Evolutionary conservation across 2,113 vertebrate species (phyloP).

Genomic region (Plectropomus leopardus): DNA sequence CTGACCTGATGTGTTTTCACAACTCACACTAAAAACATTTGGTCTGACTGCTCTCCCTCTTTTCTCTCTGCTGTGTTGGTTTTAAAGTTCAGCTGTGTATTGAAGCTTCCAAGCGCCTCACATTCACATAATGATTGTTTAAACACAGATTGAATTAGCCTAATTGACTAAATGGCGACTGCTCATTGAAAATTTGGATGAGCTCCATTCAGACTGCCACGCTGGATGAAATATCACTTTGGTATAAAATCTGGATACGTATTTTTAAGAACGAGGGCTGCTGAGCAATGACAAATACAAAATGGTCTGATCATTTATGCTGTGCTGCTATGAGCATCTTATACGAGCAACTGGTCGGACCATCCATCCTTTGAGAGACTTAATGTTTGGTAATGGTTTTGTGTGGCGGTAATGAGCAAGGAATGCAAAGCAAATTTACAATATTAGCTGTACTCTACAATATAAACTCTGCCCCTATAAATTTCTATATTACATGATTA

Average conservation of each 20-base stretch:
- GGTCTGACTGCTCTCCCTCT: neutral
- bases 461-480: neutral
- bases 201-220: neutral
- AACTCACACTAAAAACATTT: no score
- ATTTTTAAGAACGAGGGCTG: neutral
- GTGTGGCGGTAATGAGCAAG: slow-evolving; percentile 18
- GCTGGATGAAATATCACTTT: neutral
- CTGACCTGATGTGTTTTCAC: neutral
- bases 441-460: slow-evolving; percentile 19
- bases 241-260: neutral
- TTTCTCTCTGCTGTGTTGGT: neutral
- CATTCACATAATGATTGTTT: slow-evolving; percentile 6
- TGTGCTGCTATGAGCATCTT: neutral
- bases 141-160: slow-evolving; percentile 5
- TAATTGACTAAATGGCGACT: neutral
- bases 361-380: neutral
- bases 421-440: slow-evolving; percentile 11
- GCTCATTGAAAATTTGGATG: slow-evolving; percentile 3
- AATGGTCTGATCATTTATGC: neutral
- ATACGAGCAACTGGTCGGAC: neutral
- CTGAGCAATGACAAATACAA: neutral
- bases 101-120: slow-evolving; percentile 7
- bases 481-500: slow-evolving; percentile 23
- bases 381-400: slow-evolving; percentile 9
- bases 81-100: neutral